Evolutionary conservation across 1,140 invertebrate genomes (phyloP), one percentile per base, ranked within the genome.

Genomic region (Lordiphosa clarofinis): DNA sequence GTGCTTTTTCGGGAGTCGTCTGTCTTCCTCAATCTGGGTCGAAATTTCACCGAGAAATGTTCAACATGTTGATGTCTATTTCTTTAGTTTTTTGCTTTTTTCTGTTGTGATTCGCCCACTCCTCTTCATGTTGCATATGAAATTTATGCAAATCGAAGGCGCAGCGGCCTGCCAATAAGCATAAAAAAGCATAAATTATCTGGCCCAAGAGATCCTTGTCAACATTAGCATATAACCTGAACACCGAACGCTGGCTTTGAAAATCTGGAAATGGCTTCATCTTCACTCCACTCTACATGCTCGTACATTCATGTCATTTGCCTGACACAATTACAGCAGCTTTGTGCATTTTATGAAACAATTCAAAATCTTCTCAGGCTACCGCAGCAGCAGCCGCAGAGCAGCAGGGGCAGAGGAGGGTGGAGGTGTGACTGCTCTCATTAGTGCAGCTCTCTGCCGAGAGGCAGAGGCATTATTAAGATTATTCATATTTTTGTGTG

Each of bases 331-430:
- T 82, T 82, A 84, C 68, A 56, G 74, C 78, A 72, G 61, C 73
- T 81, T 81, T 81, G 72, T 76, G 68, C 78, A 78, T 82, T 82
- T 82, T 76, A 82, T 82, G 76, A 82, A 82, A 82, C 76, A 82
- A 84, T 82, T 82, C 78, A 82, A 82, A 82, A 84, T 75, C 69
- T 82, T 82, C 76, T 84, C 76, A 82, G 76, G 76, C 76, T 69
- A 69, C 73, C 57, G 76, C 68, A 61, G 44, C 47, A 43, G 33
- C 40, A 42, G 52, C 10, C 10, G 38, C 21, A 13, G 19, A 13
- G 38, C 21, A 24, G 19, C 7, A 28, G 42, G 37, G 33, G 42
- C 28, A 11, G 48, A 38, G 35, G 46, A 48, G 21, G 21, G 31
- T 52, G 28, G 24, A 62, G 35, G 15, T 49, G 38, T 37, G 28